Evolutionary conservation across 2,113 vertebrate species (phyloP).

Genomic region (Colius striatus): DNA sequence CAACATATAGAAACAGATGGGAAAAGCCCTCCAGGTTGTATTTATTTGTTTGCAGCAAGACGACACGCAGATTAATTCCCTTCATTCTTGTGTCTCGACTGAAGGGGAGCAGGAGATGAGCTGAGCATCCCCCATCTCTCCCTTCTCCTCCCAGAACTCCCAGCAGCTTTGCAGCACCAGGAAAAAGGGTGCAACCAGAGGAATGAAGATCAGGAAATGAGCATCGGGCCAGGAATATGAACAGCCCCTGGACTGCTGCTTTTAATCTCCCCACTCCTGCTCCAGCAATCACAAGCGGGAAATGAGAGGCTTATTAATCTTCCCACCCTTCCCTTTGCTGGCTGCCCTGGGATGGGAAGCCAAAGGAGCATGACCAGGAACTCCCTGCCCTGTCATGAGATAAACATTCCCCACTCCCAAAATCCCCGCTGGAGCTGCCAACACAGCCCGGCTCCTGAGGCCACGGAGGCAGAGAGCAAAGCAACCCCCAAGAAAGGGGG

Average conservation of each 20-base stretch:
- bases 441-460: not conserved
- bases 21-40: slow-evolving; percentile 39
- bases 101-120: not conserved
- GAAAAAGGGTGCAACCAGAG: not conserved
- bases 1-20: slow-evolving; percentile 59
- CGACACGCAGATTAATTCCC: slow-evolving; percentile 32
- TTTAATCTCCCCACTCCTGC: not conserved
- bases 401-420: not conserved
- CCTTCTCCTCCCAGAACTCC: not conserved
- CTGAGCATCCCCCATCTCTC: not conserved
- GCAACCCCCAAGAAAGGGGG: accelerated
- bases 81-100: not conserved
- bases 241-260: not conserved
- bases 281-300: not conserved
- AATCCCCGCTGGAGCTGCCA: not conserved
- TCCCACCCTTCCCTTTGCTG: not conserved
- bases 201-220: slow-evolving; percentile 32
- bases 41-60: slow-evolving; percentile 46
- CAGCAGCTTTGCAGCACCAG: not conserved
- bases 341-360: not conserved
- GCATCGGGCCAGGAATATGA: not conserved
- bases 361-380: not conserved
- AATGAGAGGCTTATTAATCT: not conserved
- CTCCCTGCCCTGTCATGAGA: not conserved
- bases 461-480: not conserved